A percentile compares a stretch with the other conserved stretches of the same genome.
phyloP scores from a whole-genome alignment of 1,140 invertebrate genomes.

The Araneus ventricosus region DNA sequence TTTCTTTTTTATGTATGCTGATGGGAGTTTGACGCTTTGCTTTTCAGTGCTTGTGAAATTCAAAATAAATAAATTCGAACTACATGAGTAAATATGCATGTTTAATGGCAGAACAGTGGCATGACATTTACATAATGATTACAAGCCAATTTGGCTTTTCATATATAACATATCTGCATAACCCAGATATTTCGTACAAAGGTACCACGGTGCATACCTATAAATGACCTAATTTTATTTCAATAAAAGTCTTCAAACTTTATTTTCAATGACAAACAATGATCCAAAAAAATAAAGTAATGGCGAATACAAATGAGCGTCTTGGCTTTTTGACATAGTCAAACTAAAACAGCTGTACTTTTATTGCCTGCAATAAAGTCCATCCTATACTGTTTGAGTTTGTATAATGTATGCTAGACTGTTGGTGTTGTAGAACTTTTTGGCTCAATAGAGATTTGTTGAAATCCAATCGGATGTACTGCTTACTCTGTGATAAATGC shows the following conservation, averaged over 20 bases:
- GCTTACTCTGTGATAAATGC: slow-evolving; percentile 95
- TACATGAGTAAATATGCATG: slow-evolving; percentile 3
- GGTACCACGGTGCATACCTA: not conserved
- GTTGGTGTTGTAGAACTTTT: not conserved
- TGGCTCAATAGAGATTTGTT: slow-evolving; percentile 77
- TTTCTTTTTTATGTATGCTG: too few relatives aligned
- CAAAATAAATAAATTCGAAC: not conserved
- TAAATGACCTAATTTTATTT: not conserved
- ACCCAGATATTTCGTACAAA: slow-evolving; percentile 15
- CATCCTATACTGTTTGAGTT: not conserved
- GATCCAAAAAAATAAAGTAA: not conserved
- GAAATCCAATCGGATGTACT: slow-evolving; percentile 96
- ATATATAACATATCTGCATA: not conserved
- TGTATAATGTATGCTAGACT: not conserved
- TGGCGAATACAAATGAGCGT: not conserved
- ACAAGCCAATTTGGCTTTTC: slow-evolving; percentile 4
- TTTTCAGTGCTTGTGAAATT: not conserved
- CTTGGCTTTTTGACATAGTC: slow-evolving; percentile 12
- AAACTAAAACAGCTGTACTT: slow-evolving; percentile 4
- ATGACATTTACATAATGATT: slow-evolving; percentile 53
- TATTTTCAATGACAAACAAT: not conserved
- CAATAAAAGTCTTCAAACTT: not conserved
- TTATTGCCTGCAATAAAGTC: slow-evolving; percentile 58
- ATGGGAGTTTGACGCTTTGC: too few relatives aligned
- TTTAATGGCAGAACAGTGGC: slow-evolving; percentile 36